A percentile compares a stretch with the other conserved stretches of the same genome.
phyloP scores from a whole-genome alignment of 2,113 vertebrate species.

The Hiodon tergisus region DNA sequence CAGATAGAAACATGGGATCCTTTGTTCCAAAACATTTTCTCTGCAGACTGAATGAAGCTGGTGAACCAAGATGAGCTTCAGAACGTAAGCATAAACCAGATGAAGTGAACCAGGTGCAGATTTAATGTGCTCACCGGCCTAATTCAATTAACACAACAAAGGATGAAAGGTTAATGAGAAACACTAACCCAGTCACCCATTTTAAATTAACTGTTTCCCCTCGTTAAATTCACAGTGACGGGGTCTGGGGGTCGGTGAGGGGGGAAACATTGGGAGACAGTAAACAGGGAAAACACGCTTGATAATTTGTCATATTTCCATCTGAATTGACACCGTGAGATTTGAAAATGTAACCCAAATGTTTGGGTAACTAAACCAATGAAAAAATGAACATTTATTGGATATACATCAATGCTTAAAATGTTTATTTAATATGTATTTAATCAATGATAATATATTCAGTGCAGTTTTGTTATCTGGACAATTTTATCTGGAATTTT shows the following conservation, averaged over 20 bases:
- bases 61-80: no score
- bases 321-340: conserved; percentile 2
- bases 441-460: conserved; percentile 1
- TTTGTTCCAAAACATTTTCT: no score
- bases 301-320: neutral
- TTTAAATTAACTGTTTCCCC: neutral
- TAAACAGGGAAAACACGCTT: neutral
- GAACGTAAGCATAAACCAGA: no score
- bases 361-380: neutral
- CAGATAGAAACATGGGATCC: no score
- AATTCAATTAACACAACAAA: neutral
- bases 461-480: conserved; percentile 2
- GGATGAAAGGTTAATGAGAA: neutral
- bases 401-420: conserved; percentile 7
- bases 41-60: no score
- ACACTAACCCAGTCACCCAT: neutral
- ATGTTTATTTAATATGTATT: conserved; percentile 9
- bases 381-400: neutral
- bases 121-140: neutral
- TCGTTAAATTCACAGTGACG: neutral
- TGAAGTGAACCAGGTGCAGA: neutral
- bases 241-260: no score
- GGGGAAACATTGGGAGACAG: neutral
- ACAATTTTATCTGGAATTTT: no score
- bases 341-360: neutral